phyloP scores from a whole-genome alignment of 2,797 vertebrate species.

The Gymnoscopelus microlampas region DNA sequence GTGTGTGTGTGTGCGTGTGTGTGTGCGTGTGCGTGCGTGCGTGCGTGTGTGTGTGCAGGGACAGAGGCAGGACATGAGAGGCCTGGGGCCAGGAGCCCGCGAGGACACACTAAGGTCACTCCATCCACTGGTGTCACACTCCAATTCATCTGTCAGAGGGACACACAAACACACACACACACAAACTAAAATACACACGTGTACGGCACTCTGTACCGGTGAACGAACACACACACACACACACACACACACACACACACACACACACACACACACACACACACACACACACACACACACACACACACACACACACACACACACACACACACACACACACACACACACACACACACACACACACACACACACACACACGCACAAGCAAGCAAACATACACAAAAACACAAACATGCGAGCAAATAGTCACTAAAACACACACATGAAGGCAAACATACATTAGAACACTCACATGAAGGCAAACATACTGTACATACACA shows the following conservation, averaged over 20 bases:
- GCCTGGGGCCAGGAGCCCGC: constrained; percentile 68
- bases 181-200: constrained; percentile 35
- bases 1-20: constrained; percentile 11
- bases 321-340: neutral
- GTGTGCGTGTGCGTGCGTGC: constrained; percentile 9
- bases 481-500: neutral
- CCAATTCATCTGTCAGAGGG: constrained; percentile 73
- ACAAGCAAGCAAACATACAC: constrained; percentile 4
- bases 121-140: constrained; percentile 73
- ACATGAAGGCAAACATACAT: neutral
- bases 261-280: constrained; percentile 17
- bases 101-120: constrained; percentile 74
- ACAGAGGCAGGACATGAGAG: constrained; percentile 65
- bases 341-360: neutral
- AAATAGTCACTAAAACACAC: neutral
- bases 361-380: neutral
- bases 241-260: neutral
- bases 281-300: neutral
- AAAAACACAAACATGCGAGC: constrained; percentile 20
- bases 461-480: too few species aligned
- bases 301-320: neutral
- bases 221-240: neutral
- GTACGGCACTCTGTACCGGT: neutral
- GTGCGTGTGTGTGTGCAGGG: constrained; percentile 60
- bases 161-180: constrained; percentile 10